Evolutionary conservation across 2,888 invertebrate species (phyloP).

Genomic region (Andrena trimmerana): DNA sequence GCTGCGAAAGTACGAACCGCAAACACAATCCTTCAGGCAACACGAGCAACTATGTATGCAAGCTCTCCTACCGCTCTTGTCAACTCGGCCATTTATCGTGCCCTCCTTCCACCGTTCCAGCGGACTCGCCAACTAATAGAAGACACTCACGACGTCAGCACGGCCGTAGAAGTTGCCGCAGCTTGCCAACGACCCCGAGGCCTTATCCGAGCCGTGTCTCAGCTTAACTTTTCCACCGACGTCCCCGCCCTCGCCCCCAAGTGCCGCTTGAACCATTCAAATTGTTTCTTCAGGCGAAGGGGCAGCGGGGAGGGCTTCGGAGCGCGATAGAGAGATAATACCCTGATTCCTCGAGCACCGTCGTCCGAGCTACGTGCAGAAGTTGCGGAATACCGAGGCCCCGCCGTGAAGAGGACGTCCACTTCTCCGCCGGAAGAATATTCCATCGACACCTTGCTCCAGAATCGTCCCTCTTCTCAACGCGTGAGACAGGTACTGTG

Average conservation of each 20-base stretch:
- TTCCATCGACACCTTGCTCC: background rate
- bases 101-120: slow-evolving; percentile 58
- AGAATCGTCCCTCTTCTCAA: background rate
- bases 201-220: slow-evolving; percentile 32
- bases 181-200: slow-evolving; percentile 38
- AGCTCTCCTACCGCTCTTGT: slow-evolving; percentile 18
- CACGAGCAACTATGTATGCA: slow-evolving; percentile 33
- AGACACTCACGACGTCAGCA: slow-evolving; percentile 49
- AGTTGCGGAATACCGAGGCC: slow-evolving; percentile 53
- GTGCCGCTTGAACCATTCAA: slow-evolving; percentile 46
- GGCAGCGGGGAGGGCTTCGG: background rate
- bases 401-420: slow-evolving; percentile 33
- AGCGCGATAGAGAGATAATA: slow-evolving; percentile 51
- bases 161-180: slow-evolving; percentile 34
- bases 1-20: slow-evolving; percentile 67
- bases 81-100: slow-evolving; percentile 56
- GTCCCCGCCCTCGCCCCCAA: background rate
- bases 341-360: slow-evolving; percentile 42
- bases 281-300: slow-evolving; percentile 36
- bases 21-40: slow-evolving; percentile 70
- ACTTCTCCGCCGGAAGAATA: background rate
- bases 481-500: background rate
- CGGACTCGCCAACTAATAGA: slow-evolving; percentile 45
- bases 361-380: slow-evolving; percentile 35
- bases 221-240: slow-evolving; percentile 40